Evolutionary conservation across 2,888 invertebrate genomes (phyloP).

Genomic region (Steromphala cineraria): DNA sequence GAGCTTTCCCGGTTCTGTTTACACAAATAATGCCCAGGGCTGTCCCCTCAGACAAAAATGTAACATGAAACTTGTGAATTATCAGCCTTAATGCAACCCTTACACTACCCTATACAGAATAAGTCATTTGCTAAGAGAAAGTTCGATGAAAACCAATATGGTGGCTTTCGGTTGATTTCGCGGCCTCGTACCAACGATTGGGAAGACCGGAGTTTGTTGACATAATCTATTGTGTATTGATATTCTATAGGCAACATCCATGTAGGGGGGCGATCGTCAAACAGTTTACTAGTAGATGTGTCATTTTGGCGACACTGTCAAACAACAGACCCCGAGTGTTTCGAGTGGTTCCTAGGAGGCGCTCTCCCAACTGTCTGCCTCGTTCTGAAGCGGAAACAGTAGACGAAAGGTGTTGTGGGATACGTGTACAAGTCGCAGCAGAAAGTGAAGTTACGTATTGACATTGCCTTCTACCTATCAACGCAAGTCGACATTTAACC

Average conservation of each 20-base stretch:
- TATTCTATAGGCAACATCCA: slow-evolving; percentile 6
- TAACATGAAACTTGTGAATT: slow-evolving; percentile 1
- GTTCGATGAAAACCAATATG: background rate
- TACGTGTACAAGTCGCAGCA: background rate
- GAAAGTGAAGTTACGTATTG: slow-evolving; percentile 6
- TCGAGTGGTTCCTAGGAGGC: background rate
- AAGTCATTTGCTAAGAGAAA: background rate
- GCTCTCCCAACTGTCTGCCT: background rate
- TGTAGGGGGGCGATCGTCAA: background rate
- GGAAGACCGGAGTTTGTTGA: background rate
- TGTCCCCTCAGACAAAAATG: background rate
- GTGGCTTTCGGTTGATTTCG: background rate
- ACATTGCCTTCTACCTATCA: background rate
- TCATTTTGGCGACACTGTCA: slow-evolving; percentile 6
- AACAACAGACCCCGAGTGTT: background rate
- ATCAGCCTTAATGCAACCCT: background rate
- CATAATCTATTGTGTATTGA: background rate
- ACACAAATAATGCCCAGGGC: background rate
- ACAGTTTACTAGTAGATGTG: background rate
- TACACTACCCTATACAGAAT: background rate
- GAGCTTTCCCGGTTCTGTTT: background rate
- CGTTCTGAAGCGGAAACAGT: background rate
- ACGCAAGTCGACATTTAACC: background rate
- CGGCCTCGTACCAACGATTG: background rate
- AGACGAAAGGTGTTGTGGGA: background rate